A percentile compares a stretch with the other conserved stretches of the same genome.
These are phyloP conservation scores for Oryzias javanicus DNA, from an alignment of 2,113 vertebrate species.

Conservation along the genomic window DNA sequence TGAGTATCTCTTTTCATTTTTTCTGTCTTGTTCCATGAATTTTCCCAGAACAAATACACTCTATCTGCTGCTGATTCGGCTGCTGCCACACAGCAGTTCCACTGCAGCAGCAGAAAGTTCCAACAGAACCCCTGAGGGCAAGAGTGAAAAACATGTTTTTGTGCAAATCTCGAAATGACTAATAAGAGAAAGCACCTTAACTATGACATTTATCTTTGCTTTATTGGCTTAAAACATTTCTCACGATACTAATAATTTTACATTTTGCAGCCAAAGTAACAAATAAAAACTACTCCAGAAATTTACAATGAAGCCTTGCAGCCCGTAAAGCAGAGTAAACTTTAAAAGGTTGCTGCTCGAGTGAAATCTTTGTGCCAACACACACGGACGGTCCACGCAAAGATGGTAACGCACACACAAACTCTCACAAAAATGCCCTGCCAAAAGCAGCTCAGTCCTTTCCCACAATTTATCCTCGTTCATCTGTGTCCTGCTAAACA, in stretches of 20 bases:
- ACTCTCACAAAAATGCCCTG: constrained; percentile 4
- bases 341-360: constrained; percentile 9
- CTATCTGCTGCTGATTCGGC: constrained; percentile 18
- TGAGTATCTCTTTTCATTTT: constrained; percentile 27
- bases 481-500: constrained; percentile 29
- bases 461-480: constrained; percentile 27
- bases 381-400: neutral
- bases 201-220: neutral
- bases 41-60: constrained; percentile 9
- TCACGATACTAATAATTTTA: neutral
- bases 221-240: no score
- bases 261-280: no score
- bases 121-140: constrained; percentile 18
- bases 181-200: neutral
- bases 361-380: constrained; percentile 6
- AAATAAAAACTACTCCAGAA: no score
- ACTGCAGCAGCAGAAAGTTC: constrained; percentile 53
- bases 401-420: neutral
- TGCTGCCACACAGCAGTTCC: constrained; percentile 31
- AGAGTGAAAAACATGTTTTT: neutral
- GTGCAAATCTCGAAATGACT: neutral
- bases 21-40: constrained; percentile 23
- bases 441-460: constrained; percentile 14
- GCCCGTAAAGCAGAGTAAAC: constrained; percentile 2
- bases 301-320: no score